phyloP scores from a whole-genome alignment of 2,113 vertebrate genomes.

The Orycteropus afer region DNA sequence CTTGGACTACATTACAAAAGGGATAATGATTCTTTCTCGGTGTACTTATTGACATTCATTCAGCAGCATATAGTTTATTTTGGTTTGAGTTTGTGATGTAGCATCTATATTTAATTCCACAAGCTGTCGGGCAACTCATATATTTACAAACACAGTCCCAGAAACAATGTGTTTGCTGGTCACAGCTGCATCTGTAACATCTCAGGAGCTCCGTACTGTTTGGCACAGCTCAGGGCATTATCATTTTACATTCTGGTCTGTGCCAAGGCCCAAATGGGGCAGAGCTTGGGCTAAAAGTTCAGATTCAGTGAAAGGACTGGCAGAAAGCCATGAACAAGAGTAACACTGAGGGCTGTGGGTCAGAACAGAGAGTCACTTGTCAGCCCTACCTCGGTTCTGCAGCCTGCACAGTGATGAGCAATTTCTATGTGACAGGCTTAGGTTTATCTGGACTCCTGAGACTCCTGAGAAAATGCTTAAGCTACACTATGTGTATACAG shows the following conservation, averaged over 20 bases:
- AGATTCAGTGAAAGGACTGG: conserved; percentile 55
- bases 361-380: neutral
- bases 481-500: neutral
- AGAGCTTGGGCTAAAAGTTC: conserved; percentile 65
- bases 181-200: conserved; percentile 74
- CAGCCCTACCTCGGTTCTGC: neutral
- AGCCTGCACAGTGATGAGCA: neutral
- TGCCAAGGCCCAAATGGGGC: conserved; percentile 21
- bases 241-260: conserved; percentile 63
- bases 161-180: conserved; percentile 81
- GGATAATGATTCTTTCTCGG: conserved; percentile 60
- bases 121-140: conserved; percentile 76
- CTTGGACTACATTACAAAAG: neutral
- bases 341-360: neutral
- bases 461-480: neutral
- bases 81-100: conserved; percentile 70
- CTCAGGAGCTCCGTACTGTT: conserved; percentile 42
- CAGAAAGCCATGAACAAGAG: conserved; percentile 41
- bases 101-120: conserved; percentile 82
- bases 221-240: conserved; percentile 57
- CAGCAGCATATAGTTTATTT: conserved; percentile 77
- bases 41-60: conserved; percentile 77
- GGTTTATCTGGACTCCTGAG: neutral
- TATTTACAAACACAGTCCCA: conserved; percentile 80
- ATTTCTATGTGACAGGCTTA: neutral